These are phyloP conservation scores for Diadromus collaris DNA, from an alignment of 2,888 invertebrate genomes.

Conservation along the genomic window DNA sequence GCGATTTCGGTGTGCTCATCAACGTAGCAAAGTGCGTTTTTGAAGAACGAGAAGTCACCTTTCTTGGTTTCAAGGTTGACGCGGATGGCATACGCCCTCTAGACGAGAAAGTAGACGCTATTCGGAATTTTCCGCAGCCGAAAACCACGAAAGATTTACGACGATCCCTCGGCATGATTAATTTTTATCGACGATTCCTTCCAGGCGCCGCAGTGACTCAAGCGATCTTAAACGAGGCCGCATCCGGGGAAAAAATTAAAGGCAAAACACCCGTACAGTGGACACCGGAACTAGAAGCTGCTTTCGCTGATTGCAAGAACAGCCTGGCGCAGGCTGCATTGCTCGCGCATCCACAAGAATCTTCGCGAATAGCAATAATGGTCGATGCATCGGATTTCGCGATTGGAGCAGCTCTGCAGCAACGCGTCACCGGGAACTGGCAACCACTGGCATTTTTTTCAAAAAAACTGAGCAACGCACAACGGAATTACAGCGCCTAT, in stretches of 20 bases:
- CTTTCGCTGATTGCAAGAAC: conserved; percentile 8
- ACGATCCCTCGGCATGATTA: conserved; percentile 26
- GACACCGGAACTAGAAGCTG: conserved; percentile 1
- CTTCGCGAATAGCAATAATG: not conserved
- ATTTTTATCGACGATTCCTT: conserved; percentile 28
- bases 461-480: conserved; percentile 40
- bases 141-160: conserved; percentile 16
- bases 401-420: conserved; percentile 23
- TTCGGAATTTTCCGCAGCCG: conserved; percentile 15
- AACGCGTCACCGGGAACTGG: conserved; percentile 2
- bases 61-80: conserved; percentile 32
- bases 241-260: not conserved
- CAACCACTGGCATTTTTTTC: conserved; percentile 29
- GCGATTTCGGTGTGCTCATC: conserved; percentile 61
- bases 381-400: conserved; percentile 18
- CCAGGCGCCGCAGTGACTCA: conserved; percentile 4
- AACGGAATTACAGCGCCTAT: conserved; percentile 48
- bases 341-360: conserved; percentile 5
- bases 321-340: conserved; percentile 12
- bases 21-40: conserved; percentile 64
- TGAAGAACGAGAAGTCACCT: conserved; percentile 11
- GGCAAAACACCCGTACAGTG: not conserved
- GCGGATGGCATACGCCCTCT: conserved; percentile 32
- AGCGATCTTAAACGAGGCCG: not conserved
- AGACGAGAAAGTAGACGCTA: conserved; percentile 44